Evolutionary conservation across 2,797 vertebrate species (phyloP).

Genomic region (Discoglossus pictus): DNA sequence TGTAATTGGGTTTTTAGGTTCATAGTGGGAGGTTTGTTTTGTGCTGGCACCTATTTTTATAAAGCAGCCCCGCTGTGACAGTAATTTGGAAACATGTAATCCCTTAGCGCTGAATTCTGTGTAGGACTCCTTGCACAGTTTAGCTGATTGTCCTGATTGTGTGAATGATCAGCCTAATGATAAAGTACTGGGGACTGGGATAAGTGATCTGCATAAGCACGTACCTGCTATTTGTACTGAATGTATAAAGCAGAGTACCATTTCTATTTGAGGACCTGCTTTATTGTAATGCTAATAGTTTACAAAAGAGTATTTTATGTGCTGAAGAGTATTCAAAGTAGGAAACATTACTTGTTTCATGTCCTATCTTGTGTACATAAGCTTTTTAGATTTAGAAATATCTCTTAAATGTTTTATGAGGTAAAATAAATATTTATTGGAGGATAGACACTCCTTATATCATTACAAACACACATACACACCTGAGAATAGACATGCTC

Average conservation of each 20-base stretch:
- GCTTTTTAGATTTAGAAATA: no score
- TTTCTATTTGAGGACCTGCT: no score
- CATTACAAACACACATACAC: no score
- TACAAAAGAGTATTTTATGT: constrained; percentile 6
- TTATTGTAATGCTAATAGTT: no score
- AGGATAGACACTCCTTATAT: no score
- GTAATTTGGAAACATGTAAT: constrained; percentile 52
- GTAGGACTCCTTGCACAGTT: constrained; percentile 49
- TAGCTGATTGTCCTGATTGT: constrained; percentile 51
- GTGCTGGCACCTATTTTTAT: constrained; percentile 51
- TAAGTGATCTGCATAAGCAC: constrained; percentile 1
- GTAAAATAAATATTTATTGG: no score
- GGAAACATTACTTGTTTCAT: no score
- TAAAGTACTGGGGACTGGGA: constrained; percentile 40
- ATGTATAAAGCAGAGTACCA: neutral
- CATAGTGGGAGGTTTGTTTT: constrained; percentile 52
- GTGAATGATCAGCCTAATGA: constrained; percentile 51
- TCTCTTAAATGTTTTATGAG: no score
- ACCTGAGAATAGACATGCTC: no score
- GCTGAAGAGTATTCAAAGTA: no score
- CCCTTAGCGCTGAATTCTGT: constrained; percentile 50
- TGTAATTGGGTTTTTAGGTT: constrained; percentile 53
- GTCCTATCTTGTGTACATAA: no score
- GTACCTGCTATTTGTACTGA: constrained; percentile 40
- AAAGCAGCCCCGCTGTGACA: constrained; percentile 49